phyloP scores from a whole-genome alignment of 1,140 invertebrate genomes.

The Mamestra configurata region DNA sequence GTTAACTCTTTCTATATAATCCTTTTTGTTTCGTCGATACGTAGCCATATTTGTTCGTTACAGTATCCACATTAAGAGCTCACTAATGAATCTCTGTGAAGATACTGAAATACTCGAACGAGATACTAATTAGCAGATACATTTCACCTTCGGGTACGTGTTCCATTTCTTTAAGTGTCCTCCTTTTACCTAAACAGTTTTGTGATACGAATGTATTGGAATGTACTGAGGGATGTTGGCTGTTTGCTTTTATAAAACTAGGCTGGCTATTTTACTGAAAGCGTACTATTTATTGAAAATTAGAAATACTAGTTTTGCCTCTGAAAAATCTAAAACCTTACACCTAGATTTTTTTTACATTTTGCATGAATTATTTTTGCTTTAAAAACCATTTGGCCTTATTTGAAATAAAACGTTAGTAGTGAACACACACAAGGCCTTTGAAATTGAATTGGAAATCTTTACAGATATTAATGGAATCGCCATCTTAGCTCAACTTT shows the following conservation, averaged over 20 bases:
- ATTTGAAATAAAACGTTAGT: no score
- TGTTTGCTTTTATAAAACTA: neutral
- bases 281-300: neutral
- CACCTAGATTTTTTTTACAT: no score
- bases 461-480: no score
- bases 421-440: no score
- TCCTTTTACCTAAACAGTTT: neutral
- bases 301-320: no score
- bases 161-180: conserved; percentile 7
- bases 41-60: neutral
- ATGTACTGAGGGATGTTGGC: neutral
- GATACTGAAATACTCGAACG: conserved; percentile 1
- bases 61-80: neutral
- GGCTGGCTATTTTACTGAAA: neutral
- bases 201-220: no score
- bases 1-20: neutral
- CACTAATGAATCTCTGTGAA: conserved; percentile 10
- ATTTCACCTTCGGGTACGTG: neutral
- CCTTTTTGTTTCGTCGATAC: conserved; percentile 7
- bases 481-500: no score
- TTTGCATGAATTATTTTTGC: no score
- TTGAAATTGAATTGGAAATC: no score
- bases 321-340: no score
- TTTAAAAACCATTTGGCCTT: no score
- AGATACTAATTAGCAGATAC: conserved; percentile 29